Evolutionary conservation across 2,888 invertebrate species (phyloP).

Genomic region (Zygogramma bicolorata): DNA sequence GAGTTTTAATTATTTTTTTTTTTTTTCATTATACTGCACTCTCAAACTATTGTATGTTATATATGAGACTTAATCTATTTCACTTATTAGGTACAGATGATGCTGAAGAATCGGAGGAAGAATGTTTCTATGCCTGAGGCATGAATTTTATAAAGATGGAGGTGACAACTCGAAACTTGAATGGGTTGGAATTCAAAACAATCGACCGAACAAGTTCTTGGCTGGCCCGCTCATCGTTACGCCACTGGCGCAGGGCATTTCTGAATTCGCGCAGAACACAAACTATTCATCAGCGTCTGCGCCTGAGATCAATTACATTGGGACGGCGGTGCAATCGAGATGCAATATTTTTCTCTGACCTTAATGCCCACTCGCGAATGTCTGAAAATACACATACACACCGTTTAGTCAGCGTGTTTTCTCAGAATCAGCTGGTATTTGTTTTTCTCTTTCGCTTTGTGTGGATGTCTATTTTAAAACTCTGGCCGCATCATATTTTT

Average conservation of each 20-base stretch:
- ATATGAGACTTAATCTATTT: too few species aligned
- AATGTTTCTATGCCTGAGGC: too few species aligned
- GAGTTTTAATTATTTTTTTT: too few species aligned
- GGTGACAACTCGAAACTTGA: too few species aligned
- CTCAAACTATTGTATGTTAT: too few species aligned
- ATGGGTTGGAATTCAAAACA: too few species aligned
- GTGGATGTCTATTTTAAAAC: conserved; percentile 10
- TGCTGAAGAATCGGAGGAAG: too few species aligned
- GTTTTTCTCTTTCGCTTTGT: conserved; percentile 22
- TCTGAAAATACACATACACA: conserved; percentile 16
- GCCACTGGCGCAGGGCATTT: neutral
- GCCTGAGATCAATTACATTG: neutral
- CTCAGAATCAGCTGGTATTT: conserved; percentile 22
- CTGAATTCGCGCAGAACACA: neutral
- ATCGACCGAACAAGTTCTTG: too few species aligned
- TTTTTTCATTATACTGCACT: too few species aligned
- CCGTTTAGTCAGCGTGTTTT: conserved; percentile 15
- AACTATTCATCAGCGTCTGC: neutral
- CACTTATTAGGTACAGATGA: too few species aligned
- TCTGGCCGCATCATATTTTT: conserved; percentile 4
- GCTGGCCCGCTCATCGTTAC: neutral
- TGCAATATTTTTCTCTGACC: conserved; percentile 18
- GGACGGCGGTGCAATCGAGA: conserved; percentile 1
- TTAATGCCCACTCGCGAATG: conserved; percentile 22
- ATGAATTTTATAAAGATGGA: too few species aligned